A percentile compares a stretch with the other conserved stretches of the same genome.
Evolutionary conservation across 2,797 vertebrate genomes (phyloP).

Genomic region (Dipus sagitta): DNA sequence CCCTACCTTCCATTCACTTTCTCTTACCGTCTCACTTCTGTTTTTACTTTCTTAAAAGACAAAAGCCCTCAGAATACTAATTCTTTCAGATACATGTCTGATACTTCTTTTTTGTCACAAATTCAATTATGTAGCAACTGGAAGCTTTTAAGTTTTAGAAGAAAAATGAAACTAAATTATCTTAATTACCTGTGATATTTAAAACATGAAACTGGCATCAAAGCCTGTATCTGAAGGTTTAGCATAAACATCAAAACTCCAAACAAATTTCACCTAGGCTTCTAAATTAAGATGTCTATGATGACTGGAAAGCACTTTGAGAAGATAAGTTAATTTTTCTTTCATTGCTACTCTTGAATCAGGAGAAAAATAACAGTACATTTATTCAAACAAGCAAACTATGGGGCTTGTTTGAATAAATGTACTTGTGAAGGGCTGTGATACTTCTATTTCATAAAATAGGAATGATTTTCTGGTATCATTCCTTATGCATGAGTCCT

Average conservation of each 20-base stretch:
- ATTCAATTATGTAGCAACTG: slow-evolving; percentile 65
- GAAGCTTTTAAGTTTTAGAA: slow-evolving; percentile 66
- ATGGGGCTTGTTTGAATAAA: too few relatives aligned
- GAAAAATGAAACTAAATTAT: slow-evolving; percentile 72
- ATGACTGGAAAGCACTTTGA: slow-evolving; percentile 22
- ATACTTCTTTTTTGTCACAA: slow-evolving; percentile 48
- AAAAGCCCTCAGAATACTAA: not conserved
- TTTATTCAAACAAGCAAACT: slow-evolving; percentile 33
- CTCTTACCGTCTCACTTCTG: slow-evolving; percentile 18
- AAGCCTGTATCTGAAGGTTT: slow-evolving; percentile 60
- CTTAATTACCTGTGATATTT: slow-evolving; percentile 68
- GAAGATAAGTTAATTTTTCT: slow-evolving; percentile 21
- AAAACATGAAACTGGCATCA: slow-evolving; percentile 65
- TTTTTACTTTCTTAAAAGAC: slow-evolving; percentile 32
- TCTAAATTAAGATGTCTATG: slow-evolving; percentile 46
- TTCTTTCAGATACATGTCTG: not conserved
- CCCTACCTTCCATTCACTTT: not conserved
- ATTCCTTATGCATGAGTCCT: slow-evolving; percentile 72
- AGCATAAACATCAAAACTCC: slow-evolving; percentile 68
- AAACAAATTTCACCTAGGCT: slow-evolving; percentile 37
- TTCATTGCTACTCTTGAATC: slow-evolving; percentile 29
- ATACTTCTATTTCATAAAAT: not conserved
- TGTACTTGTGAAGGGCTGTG: not conserved
- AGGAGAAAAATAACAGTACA: slow-evolving; percentile 15
- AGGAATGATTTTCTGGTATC: not conserved